Evolutionary conservation across 2,888 invertebrate genomes (phyloP), one percentile per base, ranked within the genome.

Genomic region (Nomada hirtipes): DNA sequence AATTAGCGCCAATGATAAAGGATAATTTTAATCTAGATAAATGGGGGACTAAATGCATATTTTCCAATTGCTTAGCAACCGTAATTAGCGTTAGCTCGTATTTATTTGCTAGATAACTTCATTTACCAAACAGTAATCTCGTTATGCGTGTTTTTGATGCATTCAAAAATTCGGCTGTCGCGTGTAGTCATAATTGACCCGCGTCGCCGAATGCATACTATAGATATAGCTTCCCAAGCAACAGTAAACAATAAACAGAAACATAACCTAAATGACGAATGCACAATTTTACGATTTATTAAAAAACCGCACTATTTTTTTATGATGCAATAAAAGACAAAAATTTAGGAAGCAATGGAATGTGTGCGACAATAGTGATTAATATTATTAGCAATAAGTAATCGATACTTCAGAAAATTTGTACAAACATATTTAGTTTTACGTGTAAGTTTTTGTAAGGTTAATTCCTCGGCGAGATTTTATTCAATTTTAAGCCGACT

Each of bases 211-310:
- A 42, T 2, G 3, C 50, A 42, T 26, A 47, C 47, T 47, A 47
- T 52, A 29, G 18, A 60, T 36, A 44, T 52, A 55, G 23, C 68
- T 44, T 70, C 13, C 73, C 47, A 61, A 55, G 55, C 70, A 71
- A 76, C 76, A n/a, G 84, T 59, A 84, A 77, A 86, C 77, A 85
- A 73, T 86, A 86, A 87, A 83, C 76, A 82, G 65, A 81, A 88
- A 83, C 70, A 83, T 88, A 90, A 89, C 89, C 90, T 76, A 26
- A n/a, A 50, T 15, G 11, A 78, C 53, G 52, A 63, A 53, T 20
- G n/a, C 10, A 63, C 18, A 4, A 59, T 50, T 44, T 76, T 47
- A 57, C 59, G 26, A 23, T 44, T 64, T 10, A 60, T 2, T 36
- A 50, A 55, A 47, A n/a, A 60, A 20, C 26, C 3, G 47, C 26